phyloP scores from a whole-genome alignment of 1,140 invertebrate species.

The Venustaconcha ellipsiformis region DNA sequence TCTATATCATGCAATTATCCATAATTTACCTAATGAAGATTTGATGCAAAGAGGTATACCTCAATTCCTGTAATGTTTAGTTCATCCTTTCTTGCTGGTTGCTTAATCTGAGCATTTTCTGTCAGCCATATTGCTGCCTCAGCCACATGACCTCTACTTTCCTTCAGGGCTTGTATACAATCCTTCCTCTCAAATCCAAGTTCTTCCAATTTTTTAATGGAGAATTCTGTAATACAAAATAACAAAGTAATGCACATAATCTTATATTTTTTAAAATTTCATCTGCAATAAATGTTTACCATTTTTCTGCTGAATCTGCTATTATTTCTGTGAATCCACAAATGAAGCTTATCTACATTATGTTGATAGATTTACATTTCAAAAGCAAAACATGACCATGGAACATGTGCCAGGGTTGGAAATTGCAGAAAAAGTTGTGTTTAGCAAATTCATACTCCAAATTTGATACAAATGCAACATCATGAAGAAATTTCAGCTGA shows the following conservation, averaged over 20 bases:
- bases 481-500: no score
- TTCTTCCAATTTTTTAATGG: conserved; percentile 74
- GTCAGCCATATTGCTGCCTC: conserved; percentile 88
- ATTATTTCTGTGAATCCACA: not conserved
- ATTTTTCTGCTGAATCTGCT: not conserved
- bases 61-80: conserved; percentile 52
- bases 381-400: no score
- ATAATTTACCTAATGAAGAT: not conserved
- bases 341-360: no score
- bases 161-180: conserved; percentile 78
- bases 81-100: conserved; percentile 15
- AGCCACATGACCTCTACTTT: conserved; percentile 79
- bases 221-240: conserved; percentile 51
- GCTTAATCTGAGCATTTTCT: conserved; percentile 70
- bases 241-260: not conserved
- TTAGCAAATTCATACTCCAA: no score
- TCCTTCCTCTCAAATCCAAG: conserved; percentile 82
- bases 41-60: conserved; percentile 30
- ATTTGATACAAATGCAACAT: no score
- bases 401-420: no score
- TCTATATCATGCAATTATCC: no score
- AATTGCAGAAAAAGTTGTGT: no score
- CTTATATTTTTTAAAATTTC: not conserved
- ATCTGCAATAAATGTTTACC: not conserved
- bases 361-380: not conserved